phyloP scores from a whole-genome alignment of 2,113 vertebrate genomes.

The Channa maculata region DNA sequence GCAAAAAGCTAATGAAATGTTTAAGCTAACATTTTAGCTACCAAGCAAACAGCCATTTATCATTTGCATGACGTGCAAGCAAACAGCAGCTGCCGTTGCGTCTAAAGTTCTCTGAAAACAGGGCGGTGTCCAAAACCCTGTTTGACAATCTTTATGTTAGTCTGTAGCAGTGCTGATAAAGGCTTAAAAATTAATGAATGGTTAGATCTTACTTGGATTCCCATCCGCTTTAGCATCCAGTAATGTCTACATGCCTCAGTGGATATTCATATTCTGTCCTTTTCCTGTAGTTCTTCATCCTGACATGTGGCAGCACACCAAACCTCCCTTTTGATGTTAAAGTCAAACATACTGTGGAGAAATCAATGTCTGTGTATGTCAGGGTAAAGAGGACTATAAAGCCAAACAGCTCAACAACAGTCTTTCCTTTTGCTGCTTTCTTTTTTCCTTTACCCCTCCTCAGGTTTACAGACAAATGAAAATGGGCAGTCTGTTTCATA shows the following conservation, averaged over 20 bases:
- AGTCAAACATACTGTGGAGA: conserved; percentile 55
- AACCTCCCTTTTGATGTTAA: conserved; percentile 56
- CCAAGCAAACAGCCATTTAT: background rate
- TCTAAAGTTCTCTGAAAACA: conserved; percentile 21
- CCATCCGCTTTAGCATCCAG: conserved; percentile 55
- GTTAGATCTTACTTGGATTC: conserved; percentile 40
- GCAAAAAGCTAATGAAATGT: background rate
- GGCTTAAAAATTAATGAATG: conserved; percentile 41
- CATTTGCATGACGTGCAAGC: background rate
- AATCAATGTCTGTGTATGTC: conserved; percentile 63
- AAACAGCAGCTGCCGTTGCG: background rate
- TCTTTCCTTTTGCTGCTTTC: conserved; percentile 55
- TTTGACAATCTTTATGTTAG: conserved; percentile 43
- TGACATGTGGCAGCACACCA: conserved; percentile 60
- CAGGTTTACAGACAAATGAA: conserved; percentile 56
- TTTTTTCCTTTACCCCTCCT: conserved; percentile 44
- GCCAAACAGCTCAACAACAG: conserved; percentile 53
- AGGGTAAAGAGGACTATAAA: conserved; percentile 57
- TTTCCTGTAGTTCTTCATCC: conserved; percentile 47
- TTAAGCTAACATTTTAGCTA: background rate
- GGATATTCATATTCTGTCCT: conserved; percentile 20
- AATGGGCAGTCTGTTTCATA: conserved; percentile 51
- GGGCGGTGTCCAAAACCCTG: conserved; percentile 10
- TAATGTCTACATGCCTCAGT: conserved; percentile 51
- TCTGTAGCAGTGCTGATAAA: conserved; percentile 14